Evolutionary conservation across 1,140 invertebrate genomes (phyloP), one percentile per base, ranked within the genome.

Genomic region (Protaetia brevitarsis): DNA sequence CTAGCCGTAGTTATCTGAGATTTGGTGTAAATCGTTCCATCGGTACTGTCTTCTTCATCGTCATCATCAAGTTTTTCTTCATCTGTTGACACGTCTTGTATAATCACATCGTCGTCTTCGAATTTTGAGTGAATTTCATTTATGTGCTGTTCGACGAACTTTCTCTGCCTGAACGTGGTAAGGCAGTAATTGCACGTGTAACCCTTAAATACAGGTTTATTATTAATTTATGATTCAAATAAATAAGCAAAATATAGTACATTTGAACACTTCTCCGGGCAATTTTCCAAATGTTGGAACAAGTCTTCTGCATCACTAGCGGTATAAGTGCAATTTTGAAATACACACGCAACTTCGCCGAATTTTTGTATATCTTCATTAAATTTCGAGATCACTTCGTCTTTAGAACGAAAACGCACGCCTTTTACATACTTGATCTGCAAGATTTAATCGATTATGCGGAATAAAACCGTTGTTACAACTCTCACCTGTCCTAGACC

Each of bases 271-370:
- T 73, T 74, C 45, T 68, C 59, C 21, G 51, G 13, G 68, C 74
- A 76, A 19, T 30, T 21, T 19, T 68, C 63, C 30, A 76, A 41
- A 60, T 76, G 74, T 27, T 71, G 51, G n/a, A 61, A 13, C 11
- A 73, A 31, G 27, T 34, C 65, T 30, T 70, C 34, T 23, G 63
- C 34, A 21, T 26, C 45, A 19, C 28, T 16, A 31, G 41, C 23
- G 56, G 37, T 29, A 64, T 68, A 72, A 21, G 62, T 11, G 36
- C 73, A 74, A 11, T 70, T 61, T 13, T 34, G 26, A 64, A 69
- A 72, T 31, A 70, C 61, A 26, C 73, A 74, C 3, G 36, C 30
- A 45, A 21, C 36, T 11, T 11, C 11, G 5, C 27, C 28, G 8
- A 41, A 27, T 19, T 28, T 34, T 37, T 45, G 29, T 37, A 66